Evolutionary conservation across 2,888 invertebrate genomes (phyloP), one percentile per base, ranked within the genome.

Genomic region (Meandrusa payeni): DNA sequence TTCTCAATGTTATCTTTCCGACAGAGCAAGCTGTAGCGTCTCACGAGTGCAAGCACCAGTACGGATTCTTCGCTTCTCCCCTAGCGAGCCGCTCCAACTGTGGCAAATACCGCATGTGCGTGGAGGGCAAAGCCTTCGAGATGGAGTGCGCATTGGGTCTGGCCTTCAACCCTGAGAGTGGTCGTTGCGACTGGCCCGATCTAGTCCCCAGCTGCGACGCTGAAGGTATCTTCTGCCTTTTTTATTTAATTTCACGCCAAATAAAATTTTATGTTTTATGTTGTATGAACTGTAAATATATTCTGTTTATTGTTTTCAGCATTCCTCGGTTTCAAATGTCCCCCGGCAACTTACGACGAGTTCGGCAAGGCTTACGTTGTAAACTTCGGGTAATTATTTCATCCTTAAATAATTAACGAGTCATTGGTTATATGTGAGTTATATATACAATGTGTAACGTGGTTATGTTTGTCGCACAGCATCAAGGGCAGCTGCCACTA

Each of bases 151-250:
- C 95, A 0, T 91, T 92, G 61, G 95, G 95, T 11, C 82, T 95
- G 46, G 95, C 94, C 5, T 95, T 92, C 80, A 92, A 92, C 69
- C 82, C 90, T 10, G 89, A 86, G 1, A 88, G 79, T 5, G 91
- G 92, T 51, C 90, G 91, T 24, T 96, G 95, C 63, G 94, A 95
- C 60, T 96, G 95, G 95, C 94, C 95, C 2, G 95, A 95, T 68
- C 89, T 91, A 59, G 94, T 95, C 0, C 66, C 90, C 1, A 89
- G 90, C 31, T 95, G 95, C 64, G 91, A 95, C 10, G 45, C 52
- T 52, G 61, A 64, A 90, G 91, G 82, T 77, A 46, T 7, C 51
- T n/a, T 44, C 13, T 2, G 4, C 2, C 3, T 26, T 23, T 23
- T 9, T 9, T 4, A 2, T 34, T 7, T 13, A 2, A 2, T 23